phyloP scores from a whole-genome alignment of 2,888 invertebrate species.

The Uropetala carovei region DNA sequence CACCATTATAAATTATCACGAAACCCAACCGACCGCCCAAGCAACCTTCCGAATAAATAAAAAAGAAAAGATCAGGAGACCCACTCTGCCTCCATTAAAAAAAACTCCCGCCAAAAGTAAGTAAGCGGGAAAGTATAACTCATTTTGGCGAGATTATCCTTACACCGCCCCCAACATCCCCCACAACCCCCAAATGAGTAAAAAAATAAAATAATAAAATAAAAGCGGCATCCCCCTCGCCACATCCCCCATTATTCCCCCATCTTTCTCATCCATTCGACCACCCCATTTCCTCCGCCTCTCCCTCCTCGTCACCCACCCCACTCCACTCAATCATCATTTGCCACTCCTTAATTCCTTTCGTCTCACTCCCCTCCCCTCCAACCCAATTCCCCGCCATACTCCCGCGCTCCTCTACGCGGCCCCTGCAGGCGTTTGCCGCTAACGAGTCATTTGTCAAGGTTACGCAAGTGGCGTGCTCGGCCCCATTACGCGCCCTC shows the following conservation, averaged over 20 bases:
- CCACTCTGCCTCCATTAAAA: slow-evolving; percentile 10
- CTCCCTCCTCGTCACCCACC: not conserved
- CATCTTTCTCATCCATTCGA: no score
- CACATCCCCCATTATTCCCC: no score
- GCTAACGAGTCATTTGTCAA: slow-evolving; percentile 32
- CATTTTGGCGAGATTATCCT: not conserved
- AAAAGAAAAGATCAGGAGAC: not conserved
- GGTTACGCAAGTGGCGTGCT: slow-evolving; percentile 35
- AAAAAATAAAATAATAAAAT: not conserved
- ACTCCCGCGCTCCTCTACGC: not conserved
- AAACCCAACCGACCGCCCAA: not conserved
- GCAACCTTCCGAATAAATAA: not conserved
- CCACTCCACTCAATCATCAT: slow-evolving; percentile 26
- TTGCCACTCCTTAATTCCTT: slow-evolving; percentile 28
- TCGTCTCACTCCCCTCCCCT: not conserved
- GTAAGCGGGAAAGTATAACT: slow-evolving; percentile 9
- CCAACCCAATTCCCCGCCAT: no score
- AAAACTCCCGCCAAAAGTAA: not conserved
- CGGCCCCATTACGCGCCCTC: slow-evolving; percentile 6
- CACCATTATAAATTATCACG: not conserved
- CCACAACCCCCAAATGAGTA: not conserved
- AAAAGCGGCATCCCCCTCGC: no score
- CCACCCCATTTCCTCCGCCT: not conserved
- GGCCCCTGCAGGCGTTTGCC: slow-evolving; percentile 13
- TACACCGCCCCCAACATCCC: not conserved